These are phyloP conservation scores for cattle (Bos taurus) DNA, from an alignment of 2,113 vertebrate genomes.

Conservation along the genomic window ARS-UCD2.0 NC_037339.1:47242501-47243000, in stretches of 20 bases:
- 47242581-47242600: background rate
- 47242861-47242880: background rate
- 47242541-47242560: rapidly evolving
- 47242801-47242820: background rate
- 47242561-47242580: background rate
- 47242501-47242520: background rate
- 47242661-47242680: background rate
- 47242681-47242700: background rate
- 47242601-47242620: background rate
- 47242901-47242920: background rate
- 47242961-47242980: background rate
- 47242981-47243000: background rate
- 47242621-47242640: background rate
- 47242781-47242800: rapidly evolving
- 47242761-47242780: background rate
- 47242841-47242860: background rate
- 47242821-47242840: background rate
- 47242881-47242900: background rate
- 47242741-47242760: background rate
- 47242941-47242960: background rate
- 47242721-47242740: background rate
- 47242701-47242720: background rate
- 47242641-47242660: background rate
- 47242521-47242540: background rate
- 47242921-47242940: background rate